Base-by-base conservation (phyloP, 2,113 vertebrate genomes). In the Melanerpes formicivorus region DNA sequence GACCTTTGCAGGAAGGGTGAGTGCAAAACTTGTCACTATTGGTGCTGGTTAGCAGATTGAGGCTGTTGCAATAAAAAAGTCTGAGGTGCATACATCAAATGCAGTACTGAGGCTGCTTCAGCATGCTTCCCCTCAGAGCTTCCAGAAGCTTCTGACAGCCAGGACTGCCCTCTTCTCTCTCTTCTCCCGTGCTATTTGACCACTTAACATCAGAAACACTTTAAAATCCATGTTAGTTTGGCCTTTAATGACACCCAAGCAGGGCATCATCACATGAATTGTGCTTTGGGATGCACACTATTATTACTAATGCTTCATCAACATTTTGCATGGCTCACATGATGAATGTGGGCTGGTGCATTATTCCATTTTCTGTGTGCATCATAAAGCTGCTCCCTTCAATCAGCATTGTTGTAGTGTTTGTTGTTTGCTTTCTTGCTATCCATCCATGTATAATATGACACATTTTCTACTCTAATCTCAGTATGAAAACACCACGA, bases 391-490 rank as follows among this genome's bases (percentile, higher is more conserved):
- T 82, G 64, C 93, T 88, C 92, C 73, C 79, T 82, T 84, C 85
- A 93, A 42, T 94, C 85, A 87, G 69, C 32, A 58, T 95, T 90
- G 50, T 87, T 93, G 88, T 93, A 84, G 52, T 88, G 64, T 63
- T 73, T 40, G 73, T 96, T 93, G 87, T 95, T 97, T 97, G 78
- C 88, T 95, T 96, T 92, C 70, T 95, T 88, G 80, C 67, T 91
- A 52, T 52, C 92, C 91, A 94, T 96, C 88, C 94, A 52, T 95
- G 80, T 83, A 90, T 92, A 96, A 97, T 88, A 96, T 37, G 85
- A 96, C 95, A 96, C 42, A 80, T 93, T 96, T 97, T 89, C 84
- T 94, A 80, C 74, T 63, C 87, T 94, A 95, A 95, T 72, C 82
- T 93, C 89, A 82, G 37, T 96, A 92, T 73, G 82, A 94, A 96